A percentile compares a stretch with the other conserved stretches of the same genome.
These are phyloP conservation scores for Cheilosia variabilis DNA, from an alignment of 2,888 invertebrate genomes.

Conservation along the genomic window DNA sequence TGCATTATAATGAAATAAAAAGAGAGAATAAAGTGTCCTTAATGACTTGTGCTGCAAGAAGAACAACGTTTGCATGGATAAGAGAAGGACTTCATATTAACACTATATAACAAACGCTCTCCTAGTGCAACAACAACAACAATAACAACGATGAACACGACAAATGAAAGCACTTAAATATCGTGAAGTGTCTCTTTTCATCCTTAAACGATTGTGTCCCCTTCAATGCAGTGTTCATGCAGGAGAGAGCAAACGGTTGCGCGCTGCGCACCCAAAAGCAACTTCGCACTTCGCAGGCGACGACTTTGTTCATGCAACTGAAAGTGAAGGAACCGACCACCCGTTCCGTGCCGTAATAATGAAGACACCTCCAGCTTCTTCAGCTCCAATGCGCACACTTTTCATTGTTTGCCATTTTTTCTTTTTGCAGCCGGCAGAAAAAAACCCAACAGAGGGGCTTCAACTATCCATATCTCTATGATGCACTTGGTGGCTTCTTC, in stretches of 20 bases:
- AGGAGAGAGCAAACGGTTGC: constrained; percentile 47
- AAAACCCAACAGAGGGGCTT: constrained; percentile 7
- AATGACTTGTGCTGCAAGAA: constrained; percentile 71
- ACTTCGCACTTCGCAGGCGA: constrained; percentile 49
- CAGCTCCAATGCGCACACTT: constrained; percentile 21
- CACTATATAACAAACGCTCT: background rate
- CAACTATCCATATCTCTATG: constrained; percentile 56
- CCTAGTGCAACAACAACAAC: background rate
- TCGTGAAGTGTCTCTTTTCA: constrained; percentile 74
- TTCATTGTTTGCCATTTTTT: constrained; percentile 47
- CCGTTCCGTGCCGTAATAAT: constrained; percentile 14
- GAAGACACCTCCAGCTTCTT: constrained; percentile 41
- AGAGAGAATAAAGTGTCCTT: constrained; percentile 67
- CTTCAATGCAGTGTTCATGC: constrained; percentile 48
- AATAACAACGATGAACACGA: constrained; percentile 53
- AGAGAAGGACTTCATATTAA: constrained; percentile 45
- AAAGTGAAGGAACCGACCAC: background rate
- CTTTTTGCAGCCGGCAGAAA: background rate
- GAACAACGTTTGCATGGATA: constrained; percentile 18
- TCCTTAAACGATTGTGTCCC: constrained; percentile 73
- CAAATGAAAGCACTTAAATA: constrained; percentile 75
- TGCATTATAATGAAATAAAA: constrained; percentile 69
- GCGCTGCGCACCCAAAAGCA: constrained; percentile 38
- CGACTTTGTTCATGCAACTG: background rate
- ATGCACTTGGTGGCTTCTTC: constrained; percentile 33